These are phyloP conservation scores for Maniola jurtina DNA, from an alignment of 1,140 invertebrate species.

Conservation along the genomic window DNA sequence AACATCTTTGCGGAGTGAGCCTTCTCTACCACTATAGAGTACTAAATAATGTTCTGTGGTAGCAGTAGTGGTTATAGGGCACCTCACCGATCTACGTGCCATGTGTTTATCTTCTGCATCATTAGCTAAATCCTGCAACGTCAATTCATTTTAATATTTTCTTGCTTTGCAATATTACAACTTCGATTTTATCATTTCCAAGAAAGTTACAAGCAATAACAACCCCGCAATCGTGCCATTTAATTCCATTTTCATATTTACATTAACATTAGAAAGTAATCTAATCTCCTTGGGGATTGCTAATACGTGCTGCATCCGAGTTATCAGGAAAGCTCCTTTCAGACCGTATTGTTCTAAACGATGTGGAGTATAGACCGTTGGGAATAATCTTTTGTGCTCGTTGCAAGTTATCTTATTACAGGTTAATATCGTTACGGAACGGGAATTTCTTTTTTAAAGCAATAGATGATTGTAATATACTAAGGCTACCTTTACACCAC, in stretches of 20 bases:
- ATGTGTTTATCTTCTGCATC: too few relatives aligned
- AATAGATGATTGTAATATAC: not conserved
- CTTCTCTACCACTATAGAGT: too few relatives aligned
- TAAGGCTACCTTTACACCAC: not conserved
- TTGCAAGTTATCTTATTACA: conserved; percentile 2
- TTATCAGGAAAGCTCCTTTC: conserved; percentile 1
- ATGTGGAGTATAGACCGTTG: conserved; percentile 1
- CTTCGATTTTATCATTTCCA: not conserved
- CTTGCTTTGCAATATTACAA: too few relatives aligned
- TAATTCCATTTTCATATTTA: conserved; percentile 10
- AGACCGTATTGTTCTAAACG: conserved; percentile 11
- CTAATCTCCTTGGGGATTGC: conserved; percentile 9
- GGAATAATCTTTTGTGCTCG: conserved; percentile 6
- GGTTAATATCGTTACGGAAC: not conserved
- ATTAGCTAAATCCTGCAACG: too few relatives aligned
- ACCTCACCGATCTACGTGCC: too few relatives aligned
- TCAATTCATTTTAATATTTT: too few relatives aligned
- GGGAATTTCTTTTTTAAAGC: not conserved
- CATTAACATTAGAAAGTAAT: conserved; percentile 8
- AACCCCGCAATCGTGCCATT: not conserved
- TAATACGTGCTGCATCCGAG: conserved; percentile 9
- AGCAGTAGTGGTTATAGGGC: too few relatives aligned
- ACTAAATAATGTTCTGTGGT: too few relatives aligned
- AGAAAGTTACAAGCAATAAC: not conserved
- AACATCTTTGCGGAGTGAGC: too few relatives aligned